Base-by-base conservation (phyloP, 2,113 vertebrate genomes). In the Hippocampus guttulatus region DNA sequence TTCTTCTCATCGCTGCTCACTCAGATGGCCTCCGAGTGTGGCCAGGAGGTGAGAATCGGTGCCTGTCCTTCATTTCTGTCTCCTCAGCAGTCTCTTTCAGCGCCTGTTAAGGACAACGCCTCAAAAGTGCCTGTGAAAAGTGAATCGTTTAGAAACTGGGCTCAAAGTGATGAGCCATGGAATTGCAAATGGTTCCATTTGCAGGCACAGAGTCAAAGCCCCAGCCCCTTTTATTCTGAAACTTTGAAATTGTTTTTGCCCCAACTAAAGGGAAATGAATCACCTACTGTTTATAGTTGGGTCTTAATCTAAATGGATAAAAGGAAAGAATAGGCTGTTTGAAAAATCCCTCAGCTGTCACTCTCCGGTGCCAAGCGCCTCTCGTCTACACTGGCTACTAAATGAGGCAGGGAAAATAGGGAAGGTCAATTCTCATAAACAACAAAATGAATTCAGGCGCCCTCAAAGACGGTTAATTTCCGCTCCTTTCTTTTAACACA, bases 1-100 rank as follows among this genome's bases (percentile, higher is more conserved):
- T 96, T 95, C 85, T 98, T 98, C 92, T 98, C 94, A 21, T 92
- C 96, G 25, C 90, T 98, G 82, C 91, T 98, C 83, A 92, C 86
- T 76, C 95, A 98, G 81, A 95, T 98, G 93, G 93, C 95, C 52
- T 86, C 83, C 27, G 96, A 98, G 81, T 91, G 90, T 83, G 93
- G 93, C 81, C 95, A 96, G 60, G 92, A 98, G 96, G 96, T 99
- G 85, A 92, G 91, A 68, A 40, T 68, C 10, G 0, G 52, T 58
- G 70, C 73, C 27, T 64, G 75, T 64, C 71, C 71, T 89, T 85
- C 67, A 69, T 72, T 81, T 75, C 57, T 73, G 69, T 73, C 78
- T 54, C 14, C 63, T 86, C 80, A 81, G 79, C 84, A 41, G 11
- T 68, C 49, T 63, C 49, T 54, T 66, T 62, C 1, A 74, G 69